These are phyloP conservation scores for Dicranocentrus wangi DNA, from an alignment of 2,888 invertebrate species.

Conservation along the genomic window DNA sequence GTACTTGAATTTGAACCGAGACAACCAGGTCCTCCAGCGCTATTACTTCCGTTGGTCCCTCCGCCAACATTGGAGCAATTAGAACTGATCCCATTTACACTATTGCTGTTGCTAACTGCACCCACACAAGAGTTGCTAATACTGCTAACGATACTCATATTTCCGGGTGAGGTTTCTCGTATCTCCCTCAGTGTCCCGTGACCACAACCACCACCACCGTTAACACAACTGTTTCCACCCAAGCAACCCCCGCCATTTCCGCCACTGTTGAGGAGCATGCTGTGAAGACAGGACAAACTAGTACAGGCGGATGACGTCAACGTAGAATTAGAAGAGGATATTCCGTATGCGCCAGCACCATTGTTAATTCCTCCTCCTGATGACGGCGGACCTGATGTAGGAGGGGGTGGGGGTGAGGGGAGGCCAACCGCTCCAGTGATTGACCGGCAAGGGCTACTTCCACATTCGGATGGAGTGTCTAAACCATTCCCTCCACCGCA, in stretches of 20 bases:
- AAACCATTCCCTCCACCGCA: conserved; percentile 51
- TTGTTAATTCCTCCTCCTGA: conserved; percentile 31
- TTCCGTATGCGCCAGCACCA: conserved; percentile 20
- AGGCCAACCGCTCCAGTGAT: conserved; percentile 39
- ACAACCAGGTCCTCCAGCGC: conserved; percentile 32
- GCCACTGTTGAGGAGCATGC: conserved; percentile 39
- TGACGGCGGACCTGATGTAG: neutral
- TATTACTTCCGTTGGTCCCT: conserved; percentile 16
- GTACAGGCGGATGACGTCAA: conserved; percentile 32
- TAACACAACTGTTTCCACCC: conserved; percentile 46
- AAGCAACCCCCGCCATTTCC: conserved; percentile 17
- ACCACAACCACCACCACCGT: conserved; percentile 32
- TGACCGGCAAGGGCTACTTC: conserved; percentile 55
- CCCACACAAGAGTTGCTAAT: conserved; percentile 57
- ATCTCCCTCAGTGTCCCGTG: conserved; percentile 48
- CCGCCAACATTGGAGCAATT: neutral
- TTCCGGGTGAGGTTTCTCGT: conserved; percentile 57
- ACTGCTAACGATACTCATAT: conserved; percentile 59
- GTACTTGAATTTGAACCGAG: conserved; percentile 40
- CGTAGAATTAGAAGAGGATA: conserved; percentile 22
- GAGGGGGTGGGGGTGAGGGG: conserved; percentile 31
- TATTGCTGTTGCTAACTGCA: neutral
- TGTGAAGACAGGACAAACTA: conserved; percentile 54
- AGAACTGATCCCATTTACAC: conserved; percentile 19
- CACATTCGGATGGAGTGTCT: conserved; percentile 55